Conservation (phyloP, 2,888 invertebrate species). For the Ophion obscuratus region DNA sequence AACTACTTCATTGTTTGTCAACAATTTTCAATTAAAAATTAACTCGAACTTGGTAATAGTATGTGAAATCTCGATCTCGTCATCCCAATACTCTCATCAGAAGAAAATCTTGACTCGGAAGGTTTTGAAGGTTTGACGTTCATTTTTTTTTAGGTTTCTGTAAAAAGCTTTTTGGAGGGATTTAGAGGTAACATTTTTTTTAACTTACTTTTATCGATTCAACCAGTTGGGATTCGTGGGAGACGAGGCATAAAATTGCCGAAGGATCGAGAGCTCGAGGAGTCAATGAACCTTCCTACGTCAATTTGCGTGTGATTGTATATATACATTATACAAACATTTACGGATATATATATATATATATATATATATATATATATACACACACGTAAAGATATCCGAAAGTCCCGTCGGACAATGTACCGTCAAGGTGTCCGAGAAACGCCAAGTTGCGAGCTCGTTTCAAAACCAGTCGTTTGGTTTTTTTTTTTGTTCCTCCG, state of each 20-base stretch:
- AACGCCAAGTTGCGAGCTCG: constrained; percentile 41
- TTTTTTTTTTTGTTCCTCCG: constrained; percentile 37
- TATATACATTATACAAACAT: constrained; percentile 1
- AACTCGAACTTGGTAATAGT: too few relatives aligned
- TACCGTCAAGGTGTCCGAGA: constrained; percentile 55
- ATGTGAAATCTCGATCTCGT: too few relatives aligned
- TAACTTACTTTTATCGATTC: constrained; percentile 22
- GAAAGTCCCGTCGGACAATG: constrained; percentile 49
- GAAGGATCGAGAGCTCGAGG: constrained; percentile 39
- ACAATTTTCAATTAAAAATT: too few relatives aligned
- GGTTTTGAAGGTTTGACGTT: too few relatives aligned
- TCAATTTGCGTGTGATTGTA: not conserved
- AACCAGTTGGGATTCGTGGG: constrained; percentile 36
- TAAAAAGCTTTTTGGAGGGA: not conserved
- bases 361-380: constrained; percentile 5
- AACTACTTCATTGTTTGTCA: too few relatives aligned
- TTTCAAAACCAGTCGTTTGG: constrained; percentile 57
- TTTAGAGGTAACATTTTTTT: not conserved
- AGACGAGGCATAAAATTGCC: constrained; percentile 29
- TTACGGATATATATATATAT: not conserved
- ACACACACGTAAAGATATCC: constrained; percentile 29
- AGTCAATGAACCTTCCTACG: constrained; percentile 54
- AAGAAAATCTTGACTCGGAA: too few relatives aligned
- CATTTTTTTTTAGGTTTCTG: too few relatives aligned
- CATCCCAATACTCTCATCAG: too few relatives aligned